Evolutionary conservation across 2,113 vertebrate genomes (phyloP), one percentile per base, ranked within the genome.

Genomic region (Actinemys pallida): DNA sequence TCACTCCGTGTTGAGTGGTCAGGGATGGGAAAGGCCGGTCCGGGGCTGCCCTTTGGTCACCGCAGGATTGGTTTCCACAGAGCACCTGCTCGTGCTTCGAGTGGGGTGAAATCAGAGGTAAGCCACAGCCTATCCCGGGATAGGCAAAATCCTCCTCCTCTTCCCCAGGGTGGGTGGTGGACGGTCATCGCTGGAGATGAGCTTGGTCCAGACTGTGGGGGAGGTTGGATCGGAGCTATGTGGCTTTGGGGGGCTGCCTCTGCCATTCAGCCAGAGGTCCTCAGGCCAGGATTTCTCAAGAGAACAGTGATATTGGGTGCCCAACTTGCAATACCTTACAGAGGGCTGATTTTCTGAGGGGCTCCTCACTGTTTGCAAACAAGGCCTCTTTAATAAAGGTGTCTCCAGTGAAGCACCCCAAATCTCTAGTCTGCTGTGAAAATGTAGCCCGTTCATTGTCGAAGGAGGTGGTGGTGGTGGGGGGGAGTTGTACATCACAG

Each of bases 11-110:
- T 29, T 2, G 20, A 1, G 0, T 11, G 50, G 75, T 79, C 10
- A 14, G 59, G 0, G 1, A 1, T 3, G 52, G 72, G 45, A 75
- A 52, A 82, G 86, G n/a, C 69, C 10, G 9, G 39, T 13, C 24
- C 5, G 20, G 20, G n/a, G 22, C 69, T 42, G 69, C 62, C 31
- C 31, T 65, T 65, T 14, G 7, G 31, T 65, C 62, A 17, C 31
- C 3, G 13, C 62, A 65, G 62, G 62, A 65, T 17, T 3, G 31
- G 62, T 75, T 35, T 75, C 69, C 10, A 42, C 20, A 39, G 35
- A 39, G 7, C 69, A 72, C 14, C n/a, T 39, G 65, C 65, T 39
- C 16, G 8, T 72, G 65, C 17, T 69, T 69, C 6, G 19, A 20
- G 16, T 14, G 19, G 65, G 19, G 65, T 20, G 65, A 72, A 72